Evolutionary conservation across 1,140 invertebrate species (phyloP), one percentile per base, ranked within the genome.

Genomic region (Protaetia brevitarsis): DNA sequence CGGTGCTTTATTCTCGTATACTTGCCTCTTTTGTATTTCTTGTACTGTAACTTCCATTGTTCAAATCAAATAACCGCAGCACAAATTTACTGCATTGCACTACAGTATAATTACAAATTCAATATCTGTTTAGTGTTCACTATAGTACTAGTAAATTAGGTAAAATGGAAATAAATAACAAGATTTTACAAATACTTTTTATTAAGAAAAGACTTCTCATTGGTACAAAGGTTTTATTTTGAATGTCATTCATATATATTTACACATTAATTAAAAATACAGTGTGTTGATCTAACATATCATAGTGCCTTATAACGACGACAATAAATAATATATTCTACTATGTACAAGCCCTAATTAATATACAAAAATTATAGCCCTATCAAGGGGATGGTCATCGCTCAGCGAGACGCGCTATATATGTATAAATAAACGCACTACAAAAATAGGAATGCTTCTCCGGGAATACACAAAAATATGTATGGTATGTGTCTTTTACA

Each of bases 161-260:
- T n/a, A n/a, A n/a, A n/a, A n/a, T n/a, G n/a, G n/a, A n/a, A n/a
- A n/a, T n/a, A n/a, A n/a, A n/a, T n/a, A n/a, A n/a, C n/a, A n/a
- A n/a, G n/a, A n/a, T n/a, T n/a, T n/a, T n/a, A n/a, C n/a, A n/a
- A 51, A 8, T 23, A 70, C 67, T 68, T 71, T 72, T 72, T 73
- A 73, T 72, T 71, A 72, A 69, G 71, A 74, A 70, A 71, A 51
- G 19, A 51, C 41, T 26, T 68, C 67, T 74, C 68, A 72, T 74
- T 72, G 72, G 72, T 74, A 74, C 68, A 74, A 74, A 74, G 69
- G 68, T 73, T 61, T 30, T 72, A 72, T 73, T 69, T 73, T 69
- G 71, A 69, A 59, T 23, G 26, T 51, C 41, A 51, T n/a, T n/a
- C n/a, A n/a, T n/a, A n/a, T 51, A 37, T 37, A 51, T 51, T 51